phyloP scores from a whole-genome alignment of 2,888 invertebrate genomes.

The Tupiocoris notatus region DNA sequence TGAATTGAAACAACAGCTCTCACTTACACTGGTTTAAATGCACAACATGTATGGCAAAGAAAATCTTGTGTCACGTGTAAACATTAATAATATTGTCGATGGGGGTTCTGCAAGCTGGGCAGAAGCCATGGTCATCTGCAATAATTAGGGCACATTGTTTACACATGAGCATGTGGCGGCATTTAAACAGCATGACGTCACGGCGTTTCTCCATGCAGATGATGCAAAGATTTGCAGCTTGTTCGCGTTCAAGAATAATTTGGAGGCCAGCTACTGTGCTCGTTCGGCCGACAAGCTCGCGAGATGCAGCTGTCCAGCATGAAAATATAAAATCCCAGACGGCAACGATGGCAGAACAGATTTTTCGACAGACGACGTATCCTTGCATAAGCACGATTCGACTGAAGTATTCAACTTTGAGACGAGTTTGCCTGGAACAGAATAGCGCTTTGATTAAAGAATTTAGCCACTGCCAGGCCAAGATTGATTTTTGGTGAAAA shows the following conservation, averaged over 20 bases:
- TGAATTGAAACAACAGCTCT: no score
- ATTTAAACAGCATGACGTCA: slow-evolving; percentile 41
- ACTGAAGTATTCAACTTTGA: no score
- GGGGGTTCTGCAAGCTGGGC: slow-evolving; percentile 38
- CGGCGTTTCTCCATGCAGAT: slow-evolving; percentile 44
- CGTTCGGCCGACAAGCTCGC: slow-evolving; percentile 3
- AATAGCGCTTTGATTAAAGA: no score
- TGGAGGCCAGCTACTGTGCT: slow-evolving; percentile 8
- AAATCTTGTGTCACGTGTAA: slow-evolving; percentile 42
- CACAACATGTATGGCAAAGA: no score
- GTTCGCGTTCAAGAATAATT: slow-evolving; percentile 40
- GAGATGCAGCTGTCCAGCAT: neutral
- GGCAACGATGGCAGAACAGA: no score
- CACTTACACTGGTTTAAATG: no score
- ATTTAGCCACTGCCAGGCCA: no score
- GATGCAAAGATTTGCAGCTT: slow-evolving; percentile 38
- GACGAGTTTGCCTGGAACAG: no score
- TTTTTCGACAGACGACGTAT: no score
- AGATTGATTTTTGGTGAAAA: no score
- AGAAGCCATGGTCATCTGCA: slow-evolving; percentile 8
- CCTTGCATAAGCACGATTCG: no score
- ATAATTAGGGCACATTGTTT: slow-evolving; percentile 27
- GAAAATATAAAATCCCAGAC: no score
- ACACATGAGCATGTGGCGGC: slow-evolving; percentile 42
- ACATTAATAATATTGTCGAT: slow-evolving; percentile 38